Percentiles rank a stretch among this genome's conserved stretches.
These are phyloP conservation scores for Conus ventricosus DNA, from an alignment of 1,140 invertebrate genomes.

Conservation along the genomic window DNA sequence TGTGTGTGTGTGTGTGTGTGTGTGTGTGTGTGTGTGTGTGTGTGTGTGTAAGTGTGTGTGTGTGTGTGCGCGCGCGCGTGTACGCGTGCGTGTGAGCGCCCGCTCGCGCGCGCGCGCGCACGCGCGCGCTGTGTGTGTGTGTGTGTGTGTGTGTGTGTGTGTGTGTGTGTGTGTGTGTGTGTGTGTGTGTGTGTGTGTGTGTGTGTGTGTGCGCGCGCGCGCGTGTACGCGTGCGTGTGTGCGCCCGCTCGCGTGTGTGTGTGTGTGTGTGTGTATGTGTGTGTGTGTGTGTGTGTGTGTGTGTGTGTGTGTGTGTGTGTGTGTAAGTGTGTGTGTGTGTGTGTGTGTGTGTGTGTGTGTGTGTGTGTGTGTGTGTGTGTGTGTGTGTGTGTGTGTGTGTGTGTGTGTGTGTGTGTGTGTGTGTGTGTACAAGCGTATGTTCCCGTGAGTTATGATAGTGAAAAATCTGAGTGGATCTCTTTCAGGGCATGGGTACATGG, in stretches of 20 bases:
- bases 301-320: not conserved
- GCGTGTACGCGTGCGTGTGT: too few species aligned
- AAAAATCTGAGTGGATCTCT: not conserved
- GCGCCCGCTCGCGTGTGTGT: not conserved
- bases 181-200: too few species aligned
- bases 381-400: constrained; percentile 6
- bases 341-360: not conserved
- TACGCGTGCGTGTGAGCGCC: not conserved
- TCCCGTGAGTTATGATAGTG: not conserved
- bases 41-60: not conserved
- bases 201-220: too few species aligned
- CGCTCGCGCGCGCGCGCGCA: not conserved
- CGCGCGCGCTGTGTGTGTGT: not conserved
- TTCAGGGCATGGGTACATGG: too few species aligned
- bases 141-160: not conserved
- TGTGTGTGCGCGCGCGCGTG: not conserved
- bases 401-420: not conserved
- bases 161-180: not conserved
- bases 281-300: constrained; percentile 6
- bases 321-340: not conserved
- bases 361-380: constrained; percentile 1
- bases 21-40: constrained; percentile 7
- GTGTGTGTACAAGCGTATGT: constrained; percentile 6
- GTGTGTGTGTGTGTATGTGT: not conserved
- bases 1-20: not conserved